Evolutionary conservation across 2,113 vertebrate species (phyloP).

Genomic region (Psilopsiagon aymara): DNA sequence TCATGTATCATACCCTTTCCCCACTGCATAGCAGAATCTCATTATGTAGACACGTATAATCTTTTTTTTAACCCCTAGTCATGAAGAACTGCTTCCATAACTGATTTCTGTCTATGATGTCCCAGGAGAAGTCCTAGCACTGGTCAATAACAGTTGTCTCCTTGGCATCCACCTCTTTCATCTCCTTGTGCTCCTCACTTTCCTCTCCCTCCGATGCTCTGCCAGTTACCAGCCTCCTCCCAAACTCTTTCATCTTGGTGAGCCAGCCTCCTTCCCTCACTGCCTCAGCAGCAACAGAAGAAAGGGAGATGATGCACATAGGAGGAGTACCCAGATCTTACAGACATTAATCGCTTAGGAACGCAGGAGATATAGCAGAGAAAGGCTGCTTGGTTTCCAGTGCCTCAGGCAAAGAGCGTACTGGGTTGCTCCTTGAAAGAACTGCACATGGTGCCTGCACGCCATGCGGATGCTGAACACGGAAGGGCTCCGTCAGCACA

Average conservation of each 20-base stretch:
- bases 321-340: not conserved
- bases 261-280: not conserved
- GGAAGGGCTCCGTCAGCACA: accelerated
- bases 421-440: accelerated
- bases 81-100: not conserved
- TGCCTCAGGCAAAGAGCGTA: not conserved
- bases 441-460: not conserved
- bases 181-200: not conserved
- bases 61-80: not conserved
- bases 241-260: not conserved
- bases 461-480: accelerated
- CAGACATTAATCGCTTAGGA: not conserved
- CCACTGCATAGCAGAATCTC: not conserved
- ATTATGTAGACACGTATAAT: not conserved
- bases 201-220: not conserved
- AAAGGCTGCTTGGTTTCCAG: not conserved
- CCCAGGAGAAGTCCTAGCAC: not conserved
- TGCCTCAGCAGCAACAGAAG: not conserved
- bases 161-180: not conserved
- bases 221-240: not conserved
- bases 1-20: not conserved
- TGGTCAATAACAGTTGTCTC: not conserved
- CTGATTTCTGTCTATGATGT: not conserved
- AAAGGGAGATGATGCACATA: not conserved
- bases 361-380: not conserved